Evolutionary conservation across 2,113 vertebrate genomes (phyloP).

Genomic region (Epinephelus cyanopodus): DNA sequence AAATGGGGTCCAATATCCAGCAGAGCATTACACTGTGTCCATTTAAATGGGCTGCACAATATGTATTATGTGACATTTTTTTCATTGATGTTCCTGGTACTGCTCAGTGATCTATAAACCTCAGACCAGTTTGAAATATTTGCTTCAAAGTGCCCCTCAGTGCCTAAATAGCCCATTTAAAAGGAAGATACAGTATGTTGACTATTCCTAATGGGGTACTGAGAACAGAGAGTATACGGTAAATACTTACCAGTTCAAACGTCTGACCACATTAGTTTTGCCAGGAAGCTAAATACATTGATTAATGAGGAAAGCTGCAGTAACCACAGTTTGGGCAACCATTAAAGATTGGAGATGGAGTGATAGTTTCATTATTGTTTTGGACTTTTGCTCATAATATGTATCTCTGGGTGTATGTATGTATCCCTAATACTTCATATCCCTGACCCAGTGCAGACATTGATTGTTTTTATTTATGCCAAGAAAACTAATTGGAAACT

Average conservation of each 20-base stretch:
- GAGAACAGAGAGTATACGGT: constrained; percentile 37
- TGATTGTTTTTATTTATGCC: not conserved
- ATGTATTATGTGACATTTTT: constrained; percentile 13
- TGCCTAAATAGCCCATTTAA: constrained; percentile 79
- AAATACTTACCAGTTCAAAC: constrained; percentile 78
- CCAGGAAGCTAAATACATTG: constrained; percentile 58
- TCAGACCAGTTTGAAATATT: constrained; percentile 6
- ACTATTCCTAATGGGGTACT: constrained; percentile 42
- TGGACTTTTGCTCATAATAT: not conserved
- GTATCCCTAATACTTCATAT: not conserved
- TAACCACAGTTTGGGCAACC: constrained; percentile 79
- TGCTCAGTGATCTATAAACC: constrained; percentile 19
- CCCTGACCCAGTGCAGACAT: not conserved
- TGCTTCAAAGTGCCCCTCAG: not conserved
- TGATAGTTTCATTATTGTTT: constrained; percentile 18
- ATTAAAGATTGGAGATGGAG: constrained; percentile 82
- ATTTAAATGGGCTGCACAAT: constrained; percentile 76
- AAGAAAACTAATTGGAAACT: not conserved
- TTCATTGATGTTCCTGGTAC: not conserved
- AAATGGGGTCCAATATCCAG: constrained; percentile 45
- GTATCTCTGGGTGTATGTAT: not conserved
- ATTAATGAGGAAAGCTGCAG: constrained; percentile 57
- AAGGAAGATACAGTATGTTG: constrained; percentile 31
- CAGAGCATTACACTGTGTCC: constrained; percentile 43
- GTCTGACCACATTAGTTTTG: constrained; percentile 73